Conservation (phyloP, 35 echinoderm and acorn worm genomes). For the Chiridota heheva region DNA sequence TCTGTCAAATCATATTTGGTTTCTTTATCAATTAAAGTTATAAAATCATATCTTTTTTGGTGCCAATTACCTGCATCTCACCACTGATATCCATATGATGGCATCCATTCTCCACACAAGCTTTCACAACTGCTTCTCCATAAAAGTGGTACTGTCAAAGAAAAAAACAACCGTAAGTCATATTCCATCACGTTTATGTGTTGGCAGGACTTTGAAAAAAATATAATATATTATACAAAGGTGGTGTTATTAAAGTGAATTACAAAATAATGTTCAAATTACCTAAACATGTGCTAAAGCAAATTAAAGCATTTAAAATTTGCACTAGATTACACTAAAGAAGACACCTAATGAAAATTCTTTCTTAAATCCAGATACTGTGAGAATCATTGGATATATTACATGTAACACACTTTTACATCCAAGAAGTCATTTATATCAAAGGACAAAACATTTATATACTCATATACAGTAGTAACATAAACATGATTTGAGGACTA, state of each 20-base stretch:
- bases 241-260: neutral
- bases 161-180: neutral
- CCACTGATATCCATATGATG: constrained; percentile 98
- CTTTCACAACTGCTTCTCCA: constrained; percentile 85
- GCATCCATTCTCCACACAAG: constrained; percentile 91
- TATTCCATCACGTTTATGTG: neutral
- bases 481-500: too few species aligned
- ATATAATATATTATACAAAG: neutral
- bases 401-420: too few species aligned
- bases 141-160: constrained; percentile 82
- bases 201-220: neutral
- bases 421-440: too few species aligned
- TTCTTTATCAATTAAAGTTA: too few species aligned
- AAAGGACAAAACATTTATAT: too few species aligned
- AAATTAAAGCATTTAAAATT: too few species aligned
- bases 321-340: too few species aligned
- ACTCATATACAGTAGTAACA: too few species aligned
- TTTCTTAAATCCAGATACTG: too few species aligned
- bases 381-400: too few species aligned
- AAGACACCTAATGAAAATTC: too few species aligned
- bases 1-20: too few species aligned
- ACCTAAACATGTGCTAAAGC: neutral
- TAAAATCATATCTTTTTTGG: neutral
- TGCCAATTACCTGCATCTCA: constrained; percentile 74
- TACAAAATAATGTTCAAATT: neutral